A percentile compares a stretch with the other conserved stretches of the same genome.
These are phyloP conservation scores for Verasper variegatus DNA, from an alignment of 2,113 vertebrate genomes.

Conservation along the genomic window DNA sequence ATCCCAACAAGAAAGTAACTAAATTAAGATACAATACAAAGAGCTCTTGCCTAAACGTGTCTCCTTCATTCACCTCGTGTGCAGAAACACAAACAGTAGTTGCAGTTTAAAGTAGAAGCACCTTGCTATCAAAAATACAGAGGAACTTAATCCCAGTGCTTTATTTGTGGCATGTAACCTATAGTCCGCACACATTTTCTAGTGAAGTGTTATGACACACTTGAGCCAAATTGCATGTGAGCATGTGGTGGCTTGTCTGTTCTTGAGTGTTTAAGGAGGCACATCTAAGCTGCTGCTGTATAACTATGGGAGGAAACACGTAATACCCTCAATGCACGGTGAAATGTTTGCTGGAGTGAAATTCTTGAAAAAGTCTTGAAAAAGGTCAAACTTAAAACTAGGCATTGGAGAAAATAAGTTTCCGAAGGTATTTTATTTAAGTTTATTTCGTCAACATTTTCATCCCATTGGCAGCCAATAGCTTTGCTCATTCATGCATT, in stretches of 20 bases:
- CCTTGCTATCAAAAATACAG: constrained; percentile 29
- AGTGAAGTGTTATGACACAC: constrained; percentile 75
- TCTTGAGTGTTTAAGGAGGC: constrained; percentile 58
- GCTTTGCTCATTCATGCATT: constrained; percentile 27
- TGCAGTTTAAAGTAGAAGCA: constrained; percentile 23
- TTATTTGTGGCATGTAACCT: constrained; percentile 70
- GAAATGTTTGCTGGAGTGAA: too few relatives aligned
- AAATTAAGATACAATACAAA: not conserved
- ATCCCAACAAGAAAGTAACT: not conserved
- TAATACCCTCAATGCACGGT: constrained; percentile 26
- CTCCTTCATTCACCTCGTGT: not conserved
- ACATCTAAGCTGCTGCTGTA: constrained; percentile 51
- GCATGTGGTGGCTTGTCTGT: constrained; percentile 54
- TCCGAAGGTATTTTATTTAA: not conserved
- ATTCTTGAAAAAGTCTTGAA: not conserved
- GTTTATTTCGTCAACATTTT: constrained; percentile 29
- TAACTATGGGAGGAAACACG: constrained; percentile 21
- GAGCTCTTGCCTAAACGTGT: not conserved
- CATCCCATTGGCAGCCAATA: not conserved
- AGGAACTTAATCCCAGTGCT: constrained; percentile 59
- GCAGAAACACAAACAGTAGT: constrained; percentile 33
- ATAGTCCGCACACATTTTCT: constrained; percentile 66
- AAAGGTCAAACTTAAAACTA: too few relatives aligned
- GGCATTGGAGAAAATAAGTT: too few relatives aligned
- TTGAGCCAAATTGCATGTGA: constrained; percentile 39